Conservation (phyloP, 2,888 invertebrate species). For the Lumbricus terrestris region DNA sequence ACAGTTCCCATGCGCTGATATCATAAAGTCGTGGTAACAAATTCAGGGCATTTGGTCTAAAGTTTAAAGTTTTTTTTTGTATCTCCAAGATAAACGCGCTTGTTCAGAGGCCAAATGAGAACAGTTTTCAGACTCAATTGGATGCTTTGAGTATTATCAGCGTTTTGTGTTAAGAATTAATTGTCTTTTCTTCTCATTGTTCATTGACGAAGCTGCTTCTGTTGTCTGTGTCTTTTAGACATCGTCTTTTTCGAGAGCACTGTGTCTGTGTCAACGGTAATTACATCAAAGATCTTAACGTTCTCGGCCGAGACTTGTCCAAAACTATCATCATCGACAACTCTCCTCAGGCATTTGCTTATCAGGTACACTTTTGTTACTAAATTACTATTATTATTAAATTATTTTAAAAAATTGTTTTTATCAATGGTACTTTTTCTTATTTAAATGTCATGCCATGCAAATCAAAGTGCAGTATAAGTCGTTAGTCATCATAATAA, state of each 20-base stretch:
- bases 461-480: too few relatives aligned
- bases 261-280: slow-evolving; percentile 92
- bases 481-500: too few relatives aligned
- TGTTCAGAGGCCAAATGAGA: too few relatives aligned
- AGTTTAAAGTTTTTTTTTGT: too few relatives aligned
- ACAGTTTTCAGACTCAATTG: not conserved
- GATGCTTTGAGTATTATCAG: not conserved
- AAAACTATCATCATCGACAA: slow-evolving; percentile 85
- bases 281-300: slow-evolving; percentile 91
- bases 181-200: not conserved
- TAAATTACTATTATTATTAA: too few relatives aligned
- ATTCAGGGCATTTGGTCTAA: too few relatives aligned
- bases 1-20: too few relatives aligned
- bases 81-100: too few relatives aligned
- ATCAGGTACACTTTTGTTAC: slow-evolving; percentile 66
- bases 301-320: slow-evolving; percentile 85
- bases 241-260: slow-evolving; percentile 89
- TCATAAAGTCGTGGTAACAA: too few relatives aligned
- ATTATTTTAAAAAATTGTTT: too few relatives aligned
- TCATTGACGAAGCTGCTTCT: not conserved
- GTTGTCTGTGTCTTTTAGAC: slow-evolving; percentile 54
- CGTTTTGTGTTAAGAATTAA: not conserved
- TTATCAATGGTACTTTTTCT: too few relatives aligned
- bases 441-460: too few relatives aligned
- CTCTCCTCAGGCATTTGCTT: slow-evolving; percentile 89